phyloP scores from a whole-genome alignment of 2,888 invertebrate species.

The Danaus chrysippus region DNA sequence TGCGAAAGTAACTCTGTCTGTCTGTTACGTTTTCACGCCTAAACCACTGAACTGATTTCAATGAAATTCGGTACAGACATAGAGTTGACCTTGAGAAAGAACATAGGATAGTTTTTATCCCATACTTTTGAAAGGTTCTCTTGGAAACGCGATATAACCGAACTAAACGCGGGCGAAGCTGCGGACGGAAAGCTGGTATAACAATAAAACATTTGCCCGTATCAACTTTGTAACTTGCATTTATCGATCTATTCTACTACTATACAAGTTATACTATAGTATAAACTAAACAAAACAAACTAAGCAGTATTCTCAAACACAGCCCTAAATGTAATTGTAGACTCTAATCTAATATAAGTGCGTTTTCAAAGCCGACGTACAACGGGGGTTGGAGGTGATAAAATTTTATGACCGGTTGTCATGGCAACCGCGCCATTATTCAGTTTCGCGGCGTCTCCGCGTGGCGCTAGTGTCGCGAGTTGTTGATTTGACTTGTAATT shows the following conservation, averaged over 20 bases:
- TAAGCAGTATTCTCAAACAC: conserved; percentile 24
- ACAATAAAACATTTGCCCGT: too few species aligned
- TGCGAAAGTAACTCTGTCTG: too few species aligned
- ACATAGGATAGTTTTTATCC: too few species aligned
- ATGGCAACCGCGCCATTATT: conserved; percentile 65
- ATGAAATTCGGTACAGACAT: too few species aligned
- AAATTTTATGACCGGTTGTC: conserved; percentile 71
- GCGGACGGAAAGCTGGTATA: too few species aligned
- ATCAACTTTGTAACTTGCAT: too few species aligned
- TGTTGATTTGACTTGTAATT: not conserved
- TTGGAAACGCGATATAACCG: too few species aligned
- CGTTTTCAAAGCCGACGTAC: conserved; percentile 46
- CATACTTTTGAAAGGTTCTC: too few species aligned
- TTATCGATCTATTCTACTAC: not conserved
- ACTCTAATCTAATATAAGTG: conserved; percentile 38
- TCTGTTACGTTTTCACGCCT: too few species aligned
- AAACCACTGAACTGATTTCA: too few species aligned
- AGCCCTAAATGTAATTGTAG: conserved; percentile 27
- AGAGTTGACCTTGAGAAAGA: too few species aligned
- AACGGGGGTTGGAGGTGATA: conserved; percentile 58
- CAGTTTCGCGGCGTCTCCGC: conserved; percentile 41
- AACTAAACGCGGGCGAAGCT: too few species aligned
- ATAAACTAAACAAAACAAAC: conserved; percentile 5
- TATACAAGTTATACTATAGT: not conserved
- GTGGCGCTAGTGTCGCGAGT: conserved; percentile 25